Conservation (phyloP, 2,888 invertebrate species). For the Globia sparganii region DNA sequence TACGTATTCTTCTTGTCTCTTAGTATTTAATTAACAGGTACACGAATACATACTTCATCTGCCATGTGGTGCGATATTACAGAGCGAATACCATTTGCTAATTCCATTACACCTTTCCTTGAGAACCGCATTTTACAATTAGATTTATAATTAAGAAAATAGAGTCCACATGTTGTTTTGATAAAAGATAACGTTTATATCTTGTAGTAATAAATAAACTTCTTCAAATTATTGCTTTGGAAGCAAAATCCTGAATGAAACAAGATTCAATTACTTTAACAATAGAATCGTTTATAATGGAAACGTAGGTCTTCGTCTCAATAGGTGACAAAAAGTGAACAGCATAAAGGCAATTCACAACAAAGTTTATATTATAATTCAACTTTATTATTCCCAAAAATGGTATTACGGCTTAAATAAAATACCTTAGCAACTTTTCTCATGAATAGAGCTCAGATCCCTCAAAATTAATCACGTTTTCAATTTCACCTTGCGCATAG, state of each 20-base stretch:
- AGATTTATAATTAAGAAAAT: neutral
- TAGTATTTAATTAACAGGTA: neutral
- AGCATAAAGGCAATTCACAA: conserved; percentile 16
- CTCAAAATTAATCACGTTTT: conserved; percentile 55
- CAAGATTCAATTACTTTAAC: neutral
- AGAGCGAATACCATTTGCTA: neutral
- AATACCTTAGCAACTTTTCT: conserved; percentile 34
- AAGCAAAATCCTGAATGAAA: neutral
- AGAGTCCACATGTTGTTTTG: neutral
- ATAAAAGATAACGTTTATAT: neutral
- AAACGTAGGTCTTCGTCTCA: neutral
- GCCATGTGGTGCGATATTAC: neutral
- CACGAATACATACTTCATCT: neutral
- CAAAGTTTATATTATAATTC: conserved; percentile 37
- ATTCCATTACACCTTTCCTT: neutral
- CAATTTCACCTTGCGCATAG: conserved; percentile 33
- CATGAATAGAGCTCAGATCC: conserved; percentile 37
- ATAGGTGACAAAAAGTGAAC: conserved; percentile 15
- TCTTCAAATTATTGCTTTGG: neutral
- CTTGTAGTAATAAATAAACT: neutral
- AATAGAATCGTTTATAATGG: conserved; percentile 18
- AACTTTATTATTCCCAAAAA: conserved; percentile 30
- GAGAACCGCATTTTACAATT: neutral
- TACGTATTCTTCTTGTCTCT: neutral
- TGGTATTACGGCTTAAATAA: conserved; percentile 25